Conservation (phyloP, 1,140 invertebrate genomes). For the Zophobas morio region DNA sequence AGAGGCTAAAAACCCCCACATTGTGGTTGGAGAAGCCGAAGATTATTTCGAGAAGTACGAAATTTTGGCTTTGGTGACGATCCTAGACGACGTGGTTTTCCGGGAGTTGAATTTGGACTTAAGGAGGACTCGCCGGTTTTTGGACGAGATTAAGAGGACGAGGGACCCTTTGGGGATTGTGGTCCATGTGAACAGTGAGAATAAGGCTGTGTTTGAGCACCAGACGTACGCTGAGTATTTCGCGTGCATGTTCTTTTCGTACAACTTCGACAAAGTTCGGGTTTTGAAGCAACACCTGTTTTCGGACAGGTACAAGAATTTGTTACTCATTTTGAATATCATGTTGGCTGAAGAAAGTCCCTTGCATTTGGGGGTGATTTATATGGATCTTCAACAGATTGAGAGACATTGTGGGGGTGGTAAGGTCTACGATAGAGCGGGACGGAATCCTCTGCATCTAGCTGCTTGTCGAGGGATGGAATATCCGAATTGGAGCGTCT, state of each 20-base stretch:
- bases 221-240: not conserved
- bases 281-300: not conserved
- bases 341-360: not conserved
- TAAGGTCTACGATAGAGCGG: not conserved
- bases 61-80: not conserved
- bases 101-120: not conserved
- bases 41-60: slow-evolving; percentile 10
- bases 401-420: not conserved
- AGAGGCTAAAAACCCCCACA: not conserved
- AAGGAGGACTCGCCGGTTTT: not conserved
- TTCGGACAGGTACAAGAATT: not conserved
- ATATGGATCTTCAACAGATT: not conserved
- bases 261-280: slow-evolving; percentile 2
- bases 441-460: not conserved
- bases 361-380: not conserved
- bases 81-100: not conserved
- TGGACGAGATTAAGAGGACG: not conserved
- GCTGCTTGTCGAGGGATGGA: not conserved
- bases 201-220: not conserved
- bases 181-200: not conserved
- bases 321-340: not conserved
- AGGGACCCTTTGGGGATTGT: slow-evolving; percentile 7
- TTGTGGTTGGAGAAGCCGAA: not conserved
- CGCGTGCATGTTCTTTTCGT: not conserved
- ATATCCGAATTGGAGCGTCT: not conserved